Evolutionary conservation across 2,113 vertebrate genomes (phyloP).

Genomic region (Sphyrna mokarran): DNA sequence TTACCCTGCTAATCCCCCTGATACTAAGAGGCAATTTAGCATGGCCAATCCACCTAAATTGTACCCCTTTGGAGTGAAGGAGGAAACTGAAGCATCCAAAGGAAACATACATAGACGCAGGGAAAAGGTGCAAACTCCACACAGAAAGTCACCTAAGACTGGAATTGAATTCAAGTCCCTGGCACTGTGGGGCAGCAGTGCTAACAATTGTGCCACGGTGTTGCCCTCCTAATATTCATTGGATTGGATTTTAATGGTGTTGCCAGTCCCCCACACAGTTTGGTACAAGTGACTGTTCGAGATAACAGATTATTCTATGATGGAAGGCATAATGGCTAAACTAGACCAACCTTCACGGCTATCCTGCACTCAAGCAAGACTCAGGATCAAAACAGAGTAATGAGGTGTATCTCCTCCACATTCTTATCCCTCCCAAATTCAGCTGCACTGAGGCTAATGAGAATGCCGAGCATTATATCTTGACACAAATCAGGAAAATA

Average conservation of each 20-base stretch:
- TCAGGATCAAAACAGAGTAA: not conserved
- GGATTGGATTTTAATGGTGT: not conserved
- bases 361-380: not conserved
- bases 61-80: too few relatives aligned
- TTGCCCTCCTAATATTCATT: not conserved
- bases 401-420: not conserved
- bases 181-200: too few relatives aligned
- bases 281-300: not conserved
- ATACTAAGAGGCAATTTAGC: too few relatives aligned
- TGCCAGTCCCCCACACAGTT: not conserved
- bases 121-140: too few relatives aligned
- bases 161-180: too few relatives aligned
- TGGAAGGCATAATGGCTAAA: not conserved
- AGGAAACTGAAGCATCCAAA: too few relatives aligned
- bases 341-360: not conserved
- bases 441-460: not conserved
- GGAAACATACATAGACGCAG: too few relatives aligned
- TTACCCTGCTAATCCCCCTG: too few relatives aligned
- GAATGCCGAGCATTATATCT: not conserved
- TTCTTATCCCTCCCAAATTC: not conserved
- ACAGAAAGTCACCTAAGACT: too few relatives aligned
- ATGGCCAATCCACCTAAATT: too few relatives aligned
- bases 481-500: not conserved
- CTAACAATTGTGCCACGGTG: too few relatives aligned
- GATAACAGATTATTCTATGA: not conserved